phyloP scores from a whole-genome alignment of 2,888 invertebrate species.

The Epinotia demarniana region DNA sequence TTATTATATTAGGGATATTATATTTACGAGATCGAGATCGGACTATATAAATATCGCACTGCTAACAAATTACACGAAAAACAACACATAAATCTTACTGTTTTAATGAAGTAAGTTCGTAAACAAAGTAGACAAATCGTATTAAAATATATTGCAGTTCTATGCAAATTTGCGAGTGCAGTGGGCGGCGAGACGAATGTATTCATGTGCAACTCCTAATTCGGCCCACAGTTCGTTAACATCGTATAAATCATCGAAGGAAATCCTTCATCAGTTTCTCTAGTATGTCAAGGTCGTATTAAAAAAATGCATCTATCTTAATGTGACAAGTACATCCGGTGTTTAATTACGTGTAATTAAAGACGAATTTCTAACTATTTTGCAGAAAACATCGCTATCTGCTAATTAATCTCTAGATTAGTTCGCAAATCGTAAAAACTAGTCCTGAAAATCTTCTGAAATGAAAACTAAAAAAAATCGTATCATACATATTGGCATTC shows the following conservation, averaged over 20 bases:
- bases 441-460: neutral
- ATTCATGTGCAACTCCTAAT: conserved; percentile 47
- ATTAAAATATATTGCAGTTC: conserved; percentile 27
- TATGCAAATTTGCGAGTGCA: conserved; percentile 27
- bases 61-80: neutral
- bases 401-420: neutral
- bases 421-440: neutral
- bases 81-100: neutral
- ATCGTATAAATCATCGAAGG: conserved; percentile 54
- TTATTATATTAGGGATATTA: too few relatives aligned
- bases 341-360: conserved; percentile 46
- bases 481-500: neutral
- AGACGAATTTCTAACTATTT: conserved; percentile 14
- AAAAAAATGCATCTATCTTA: conserved; percentile 59
- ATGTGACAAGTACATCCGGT: conserved; percentile 47
- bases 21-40: too few relatives aligned
- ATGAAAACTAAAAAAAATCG: neutral
- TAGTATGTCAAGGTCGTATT: conserved; percentile 67
- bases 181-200: conserved; percentile 32
- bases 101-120: conserved; percentile 5
- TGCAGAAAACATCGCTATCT: neutral
- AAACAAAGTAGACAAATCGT: conserved; percentile 19
- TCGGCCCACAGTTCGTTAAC: conserved; percentile 57
- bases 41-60: neutral
- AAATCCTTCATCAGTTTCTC: conserved; percentile 48